Evolutionary conservation across 2,888 invertebrate genomes (phyloP), one percentile per base, ranked within the genome.

Genomic region (Globia sparganii): DNA sequence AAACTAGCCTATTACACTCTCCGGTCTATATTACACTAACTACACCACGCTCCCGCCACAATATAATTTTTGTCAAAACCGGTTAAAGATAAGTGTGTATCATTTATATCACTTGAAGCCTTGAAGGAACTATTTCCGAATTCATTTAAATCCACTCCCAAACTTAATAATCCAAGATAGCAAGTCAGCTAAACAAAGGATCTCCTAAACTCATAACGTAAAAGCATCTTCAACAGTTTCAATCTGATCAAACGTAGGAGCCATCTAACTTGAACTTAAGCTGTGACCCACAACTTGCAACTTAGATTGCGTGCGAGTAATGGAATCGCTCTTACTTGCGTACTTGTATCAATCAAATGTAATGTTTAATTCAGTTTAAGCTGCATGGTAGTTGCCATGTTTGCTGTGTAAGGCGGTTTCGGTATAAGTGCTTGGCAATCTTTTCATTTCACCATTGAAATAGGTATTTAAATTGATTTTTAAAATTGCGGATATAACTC

Each of bases 241-340:
- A 80, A 83, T 86, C 84, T 74, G 86, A 86, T 83, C 84, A 80
- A 80, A 84, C 75, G 79, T 74, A 77, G 83, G 69, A 85, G 34
- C 83, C 56, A 70, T 74, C 83, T 66, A 86, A 84, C 25, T 86
- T 83, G 40, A 78, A 83, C 72, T 84, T 84, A 85, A 86, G 84
- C 81, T 79, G 78, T 73, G 87, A 81, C 86, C 86, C 79, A 72
- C 78, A 78, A 83, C 66, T 83, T 82, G 81, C 83, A 86, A 87
- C 86, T 87, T 87, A 87, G 86, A 87, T 87, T 87, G 87, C 86
- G 78, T 86, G 76, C 80, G 71, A 70, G 81, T 86, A 87, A 85
- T 87, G 83, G 87, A 85, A 80, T 77, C 75, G 84, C 77, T 83
- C 84, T 79, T 84, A 78, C 69, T 83, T 74, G 76, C 82, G 74